Conservation (phyloP, 2,797 vertebrate species). For the Valencia hispanica region DNA sequence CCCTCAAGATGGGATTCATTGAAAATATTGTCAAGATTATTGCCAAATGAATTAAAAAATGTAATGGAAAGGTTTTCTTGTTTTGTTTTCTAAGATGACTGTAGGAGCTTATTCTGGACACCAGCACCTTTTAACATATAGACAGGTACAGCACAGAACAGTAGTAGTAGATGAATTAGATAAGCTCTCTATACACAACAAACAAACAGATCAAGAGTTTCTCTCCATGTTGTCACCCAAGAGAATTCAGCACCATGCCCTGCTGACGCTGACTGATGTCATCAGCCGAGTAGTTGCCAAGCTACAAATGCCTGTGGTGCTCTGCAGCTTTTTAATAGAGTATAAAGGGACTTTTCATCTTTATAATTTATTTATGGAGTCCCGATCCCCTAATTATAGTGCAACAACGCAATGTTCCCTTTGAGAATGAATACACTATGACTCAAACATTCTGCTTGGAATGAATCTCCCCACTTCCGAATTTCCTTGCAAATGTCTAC, state of each 20-base stretch:
- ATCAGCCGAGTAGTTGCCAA: background rate
- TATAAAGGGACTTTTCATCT: slow-evolving; percentile 1
- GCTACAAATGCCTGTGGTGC: background rate
- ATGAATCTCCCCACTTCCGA: background rate
- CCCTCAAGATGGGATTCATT: too few relatives aligned
- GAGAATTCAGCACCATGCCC: background rate
- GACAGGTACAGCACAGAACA: background rate
- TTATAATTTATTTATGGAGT: background rate
- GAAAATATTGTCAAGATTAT: too few relatives aligned
- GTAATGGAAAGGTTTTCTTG: background rate
- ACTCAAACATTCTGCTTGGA: slow-evolving; percentile 1
- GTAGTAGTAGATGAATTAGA: background rate
- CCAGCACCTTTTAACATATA: background rate
- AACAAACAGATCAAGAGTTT: background rate
- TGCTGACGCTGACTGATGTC: background rate
- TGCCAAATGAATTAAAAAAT: too few relatives aligned
- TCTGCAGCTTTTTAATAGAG: background rate
- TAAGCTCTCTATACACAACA: background rate
- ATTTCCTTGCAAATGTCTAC: background rate
- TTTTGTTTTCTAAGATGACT: background rate
- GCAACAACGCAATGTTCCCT: background rate
- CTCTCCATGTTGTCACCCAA: background rate
- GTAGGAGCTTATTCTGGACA: background rate
- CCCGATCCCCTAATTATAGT: background rate
- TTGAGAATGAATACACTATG: background rate